Conservation (phyloP, 2,797 vertebrate species). For the Anomalospiza imberbis region DNA sequence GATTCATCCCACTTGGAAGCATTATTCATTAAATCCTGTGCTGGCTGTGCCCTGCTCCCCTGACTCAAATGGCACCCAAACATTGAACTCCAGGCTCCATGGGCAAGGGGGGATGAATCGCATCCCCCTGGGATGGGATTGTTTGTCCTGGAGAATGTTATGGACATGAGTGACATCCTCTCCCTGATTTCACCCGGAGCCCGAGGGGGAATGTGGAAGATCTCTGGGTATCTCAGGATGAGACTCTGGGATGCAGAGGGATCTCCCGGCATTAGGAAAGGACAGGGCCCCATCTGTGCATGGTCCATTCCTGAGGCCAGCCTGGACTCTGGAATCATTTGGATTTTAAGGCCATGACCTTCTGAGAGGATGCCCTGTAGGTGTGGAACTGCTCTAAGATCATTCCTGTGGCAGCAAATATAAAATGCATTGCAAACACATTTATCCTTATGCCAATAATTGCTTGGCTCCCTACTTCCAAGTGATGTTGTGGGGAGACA, state of each 20-base stretch:
- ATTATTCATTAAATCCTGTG: not conserved
- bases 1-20: conserved; percentile 1
- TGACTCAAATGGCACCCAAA: not conserved
- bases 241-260: not conserved
- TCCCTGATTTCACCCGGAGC: not conserved
- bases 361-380: not conserved
- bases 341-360: not conserved
- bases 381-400: not conserved
- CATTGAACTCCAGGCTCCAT: accelerated
- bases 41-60: not conserved
- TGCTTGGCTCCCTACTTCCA: not conserved
- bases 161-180: not conserved
- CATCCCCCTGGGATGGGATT: not conserved
- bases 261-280: not conserved
- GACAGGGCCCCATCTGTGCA: not conserved
- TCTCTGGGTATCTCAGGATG: not conserved
- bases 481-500: not conserved
- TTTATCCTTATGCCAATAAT: not conserved
- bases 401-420: not conserved
- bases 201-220: not conserved
- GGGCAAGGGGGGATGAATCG: not conserved
- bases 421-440: not conserved
- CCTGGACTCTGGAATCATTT: not conserved
- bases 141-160: not conserved
- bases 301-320: not conserved